phyloP scores from a whole-genome alignment of 1,140 invertebrate species.

The Drosophila bocki region DNA sequence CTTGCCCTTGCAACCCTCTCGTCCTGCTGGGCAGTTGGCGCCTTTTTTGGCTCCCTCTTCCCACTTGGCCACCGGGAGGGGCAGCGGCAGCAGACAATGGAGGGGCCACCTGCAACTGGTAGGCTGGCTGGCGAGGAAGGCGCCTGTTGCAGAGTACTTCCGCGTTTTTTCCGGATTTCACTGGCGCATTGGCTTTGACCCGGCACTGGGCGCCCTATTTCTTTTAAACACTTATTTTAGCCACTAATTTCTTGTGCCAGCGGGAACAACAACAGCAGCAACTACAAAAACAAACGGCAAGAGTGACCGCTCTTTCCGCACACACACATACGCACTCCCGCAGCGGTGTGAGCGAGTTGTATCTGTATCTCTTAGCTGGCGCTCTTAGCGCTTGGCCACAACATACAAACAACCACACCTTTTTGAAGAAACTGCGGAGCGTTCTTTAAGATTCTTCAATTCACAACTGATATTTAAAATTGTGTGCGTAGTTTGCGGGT shows the following conservation, averaged over 20 bases:
- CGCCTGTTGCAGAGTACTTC: conserved; percentile 31
- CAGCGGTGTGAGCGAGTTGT: conserved; percentile 15
- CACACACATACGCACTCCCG: conserved; percentile 12
- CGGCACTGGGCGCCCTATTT: conserved; percentile 30
- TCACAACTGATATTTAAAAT: not conserved
- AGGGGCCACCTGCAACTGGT: conserved; percentile 23
- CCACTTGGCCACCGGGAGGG: not conserved
- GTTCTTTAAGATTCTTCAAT: conserved; percentile 40
- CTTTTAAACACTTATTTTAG: conserved; percentile 8
- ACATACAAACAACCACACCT: conserved; percentile 79
- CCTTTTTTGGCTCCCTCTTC: conserved; percentile 47
- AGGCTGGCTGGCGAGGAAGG: conserved; percentile 1
- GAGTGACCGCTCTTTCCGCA: conserved; percentile 18
- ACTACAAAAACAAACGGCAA: conserved; percentile 3
- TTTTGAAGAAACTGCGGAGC: conserved; percentile 45
- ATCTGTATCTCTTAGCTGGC: conserved; percentile 61
- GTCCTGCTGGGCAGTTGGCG: conserved; percentile 43
- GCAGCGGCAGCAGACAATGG: conserved; percentile 29
- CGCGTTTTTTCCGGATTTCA: conserved; percentile 28
- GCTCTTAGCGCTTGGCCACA: conserved; percentile 60
- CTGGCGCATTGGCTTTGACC: conserved; percentile 54
- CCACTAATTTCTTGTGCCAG: conserved; percentile 31
- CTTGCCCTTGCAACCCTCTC: conserved; percentile 14
- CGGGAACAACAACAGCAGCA: not conserved
- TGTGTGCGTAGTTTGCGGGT: conserved; percentile 43